Evolutionary conservation across 2,888 invertebrate genomes (phyloP).

Genomic region (Nomada ruficornis): DNA sequence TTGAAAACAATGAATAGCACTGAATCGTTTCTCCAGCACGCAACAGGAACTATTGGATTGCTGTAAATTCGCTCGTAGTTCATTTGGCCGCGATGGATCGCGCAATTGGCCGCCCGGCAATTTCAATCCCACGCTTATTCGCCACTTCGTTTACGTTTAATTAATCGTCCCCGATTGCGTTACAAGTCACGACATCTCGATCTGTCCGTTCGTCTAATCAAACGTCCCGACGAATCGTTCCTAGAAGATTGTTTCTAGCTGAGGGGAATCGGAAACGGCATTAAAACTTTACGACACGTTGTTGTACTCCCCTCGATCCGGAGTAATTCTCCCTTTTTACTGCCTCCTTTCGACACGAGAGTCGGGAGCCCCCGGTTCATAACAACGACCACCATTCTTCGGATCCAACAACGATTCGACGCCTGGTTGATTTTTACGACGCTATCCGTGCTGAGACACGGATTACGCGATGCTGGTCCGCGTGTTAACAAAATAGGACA

Average conservation of each 20-base stretch:
- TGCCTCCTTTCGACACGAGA: constrained; percentile 1
- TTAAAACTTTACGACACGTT: constrained; percentile 22
- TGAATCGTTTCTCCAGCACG: not conserved
- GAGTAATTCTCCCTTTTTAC: constrained; percentile 6
- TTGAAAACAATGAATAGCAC: not conserved
- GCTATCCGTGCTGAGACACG: not conserved
- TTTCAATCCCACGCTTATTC: constrained; percentile 4
- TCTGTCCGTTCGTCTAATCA: not conserved
- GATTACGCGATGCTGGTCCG: not conserved
- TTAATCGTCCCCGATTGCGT: not conserved
- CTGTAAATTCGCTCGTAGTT: not conserved
- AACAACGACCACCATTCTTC: constrained; percentile 7
- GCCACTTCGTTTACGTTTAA: constrained; percentile 12
- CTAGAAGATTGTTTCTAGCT: too few species aligned
- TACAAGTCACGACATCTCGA: not conserved
- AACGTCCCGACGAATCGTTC: not conserved
- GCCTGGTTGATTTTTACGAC: constrained; percentile 5
- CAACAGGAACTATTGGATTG: not conserved
- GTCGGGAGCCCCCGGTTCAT: not conserved
- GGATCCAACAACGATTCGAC: not conserved
- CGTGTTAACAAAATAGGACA: too few species aligned
- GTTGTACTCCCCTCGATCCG: not conserved
- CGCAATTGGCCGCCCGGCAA: not conserved
- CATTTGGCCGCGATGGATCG: not conserved
- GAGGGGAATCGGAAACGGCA: not conserved